Base-by-base conservation (phyloP, 2,888 invertebrate species). In the Himalopsyche anomala region DNA sequence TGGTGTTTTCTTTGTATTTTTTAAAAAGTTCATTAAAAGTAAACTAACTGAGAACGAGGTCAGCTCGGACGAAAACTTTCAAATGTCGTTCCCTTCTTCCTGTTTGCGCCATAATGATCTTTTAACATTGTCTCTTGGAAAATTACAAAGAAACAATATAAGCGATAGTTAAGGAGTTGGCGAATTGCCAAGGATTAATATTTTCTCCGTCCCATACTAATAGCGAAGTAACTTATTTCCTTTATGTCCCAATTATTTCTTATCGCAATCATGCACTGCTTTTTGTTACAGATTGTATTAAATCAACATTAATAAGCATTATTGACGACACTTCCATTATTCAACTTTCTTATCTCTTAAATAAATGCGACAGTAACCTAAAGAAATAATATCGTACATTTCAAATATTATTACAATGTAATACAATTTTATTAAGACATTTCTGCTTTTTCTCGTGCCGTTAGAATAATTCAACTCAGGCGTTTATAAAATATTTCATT, bases 291-390 rank as follows among this genome's bases (percentile, higher is more conserved):
- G 62, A 62, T 62, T 62, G 62, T 62, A 62, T 62, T 62, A 62
- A 62, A 62, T 62, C 62, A 19, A 62, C 62, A 62, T 62, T 62
- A 62, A 62, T 62, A 62, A 62, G 62, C 62, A 11, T 62, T 62
- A 62, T 62, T 62, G 62, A 62, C 62, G 62, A 62, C 62, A 28
- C 19, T 62, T 28, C 62, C 11, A 62, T 62, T 62, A 62, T 62
- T 62, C 19, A 62, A 62, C 62, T 19, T 19, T 62, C 62, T 62
- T 62, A 19, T 62, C 62, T 62, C 19, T 62, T 9, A 62, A 28
- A 62, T 19, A 62, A 19, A 19, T 62, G 19, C 4, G 62, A 62
- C 19, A 62, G 5, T 19, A 12, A 51, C 3, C 9, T 9, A 12
- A 51, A 51, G 45, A 56, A 19, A 62, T 62, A 62, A 9, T 62